Evolutionary conservation across 2,888 invertebrate genomes (phyloP), one percentile per base, ranked within the genome.

Genomic region (Mechanitis mazaeus): DNA sequence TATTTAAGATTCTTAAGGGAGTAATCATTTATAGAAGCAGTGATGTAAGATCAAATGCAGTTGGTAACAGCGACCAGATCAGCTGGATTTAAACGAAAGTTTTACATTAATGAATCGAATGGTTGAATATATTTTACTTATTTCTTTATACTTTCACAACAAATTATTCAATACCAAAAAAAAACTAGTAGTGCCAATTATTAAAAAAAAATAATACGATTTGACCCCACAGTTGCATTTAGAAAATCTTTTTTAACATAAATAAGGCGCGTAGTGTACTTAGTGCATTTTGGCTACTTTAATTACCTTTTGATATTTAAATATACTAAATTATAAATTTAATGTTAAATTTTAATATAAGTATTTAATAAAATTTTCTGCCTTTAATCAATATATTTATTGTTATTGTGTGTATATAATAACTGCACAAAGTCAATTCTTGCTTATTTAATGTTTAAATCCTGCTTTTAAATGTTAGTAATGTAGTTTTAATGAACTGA

Each of bases 31-130:
- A 38, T 4, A 54, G 45, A 45, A 7, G 3, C 3, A 28, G 31
- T 31, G 31, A 46, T 46, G 12, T 55, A 54, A 53, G 46, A 50
- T 31, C 50, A 45, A 61, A 62, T 64, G 62, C 63, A 63, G 60
- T 65, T 54, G 58, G 60, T 61, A 67, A 61, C 56, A 64, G 60
- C 57, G 56, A 56, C 55, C 33, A 56, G 56, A 50, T 71, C 77
- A 74, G 80, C 83, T 83, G 81, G 83, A 84, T 84, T 84, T 84
- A 83, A 84, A 83, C 80, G 33, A 46, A 54, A 38, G 50, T 56
- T 33, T 20, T 5, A 38, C 6, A 31, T 33, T 46, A 9, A 31
- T 3, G 7, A 20, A 20, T 20, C 1, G 20, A 20, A 20, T 20
- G 20, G 20, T 20, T 20, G 20, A 20, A 20, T 20, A 20, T 20